Evolutionary conservation across 1,140 invertebrate genomes (phyloP).

Genomic region (Diploscapter pachys): DNA sequence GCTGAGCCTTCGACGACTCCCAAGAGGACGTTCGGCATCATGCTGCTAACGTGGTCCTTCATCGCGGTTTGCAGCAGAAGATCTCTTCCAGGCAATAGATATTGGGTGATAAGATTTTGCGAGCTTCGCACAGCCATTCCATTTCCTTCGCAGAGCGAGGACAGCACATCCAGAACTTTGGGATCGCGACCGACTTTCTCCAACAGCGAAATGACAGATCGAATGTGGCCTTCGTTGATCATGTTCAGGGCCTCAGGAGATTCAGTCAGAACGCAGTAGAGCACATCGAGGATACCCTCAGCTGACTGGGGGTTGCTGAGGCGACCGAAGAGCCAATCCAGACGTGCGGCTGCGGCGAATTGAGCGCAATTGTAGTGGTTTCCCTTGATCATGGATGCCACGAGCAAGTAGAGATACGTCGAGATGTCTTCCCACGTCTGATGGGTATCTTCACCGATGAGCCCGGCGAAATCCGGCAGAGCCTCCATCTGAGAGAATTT

Average conservation of each 20-base stretch:
- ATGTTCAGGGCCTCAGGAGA: constrained; percentile 98
- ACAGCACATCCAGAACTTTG: constrained; percentile 93
- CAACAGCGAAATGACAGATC: constrained; percentile 95
- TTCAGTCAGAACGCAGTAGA: constrained; percentile 98
- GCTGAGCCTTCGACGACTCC: constrained; percentile 93
- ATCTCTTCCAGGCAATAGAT: constrained; percentile 93
- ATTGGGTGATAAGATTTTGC: constrained; percentile 98
- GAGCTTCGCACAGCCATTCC: constrained; percentile 95
- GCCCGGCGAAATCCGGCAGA: constrained; percentile 54
- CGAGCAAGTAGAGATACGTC: constrained; percentile 87
- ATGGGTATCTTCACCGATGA: constrained; percentile 57
- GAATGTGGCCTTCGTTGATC: constrained; percentile 99
- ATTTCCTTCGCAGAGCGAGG: constrained; percentile 97
- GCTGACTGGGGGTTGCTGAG: constrained; percentile 93
- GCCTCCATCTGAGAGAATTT: constrained; percentile 76
- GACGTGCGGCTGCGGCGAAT: constrained; percentile 93
- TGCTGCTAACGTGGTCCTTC: constrained; percentile 91
- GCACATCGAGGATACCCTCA: constrained; percentile 95
- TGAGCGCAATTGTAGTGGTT: constrained; percentile 75
- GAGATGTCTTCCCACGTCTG: constrained; percentile 90
- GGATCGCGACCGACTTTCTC: constrained; percentile 98
- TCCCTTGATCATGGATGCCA: constrained; percentile 95
- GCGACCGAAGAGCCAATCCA: constrained; percentile 97
- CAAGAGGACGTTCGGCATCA: constrained; percentile 95
- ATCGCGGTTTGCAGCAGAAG: constrained; percentile 89